Conservation (phyloP, 2,797 vertebrate genomes). For the Poecilia velifera region DNA sequence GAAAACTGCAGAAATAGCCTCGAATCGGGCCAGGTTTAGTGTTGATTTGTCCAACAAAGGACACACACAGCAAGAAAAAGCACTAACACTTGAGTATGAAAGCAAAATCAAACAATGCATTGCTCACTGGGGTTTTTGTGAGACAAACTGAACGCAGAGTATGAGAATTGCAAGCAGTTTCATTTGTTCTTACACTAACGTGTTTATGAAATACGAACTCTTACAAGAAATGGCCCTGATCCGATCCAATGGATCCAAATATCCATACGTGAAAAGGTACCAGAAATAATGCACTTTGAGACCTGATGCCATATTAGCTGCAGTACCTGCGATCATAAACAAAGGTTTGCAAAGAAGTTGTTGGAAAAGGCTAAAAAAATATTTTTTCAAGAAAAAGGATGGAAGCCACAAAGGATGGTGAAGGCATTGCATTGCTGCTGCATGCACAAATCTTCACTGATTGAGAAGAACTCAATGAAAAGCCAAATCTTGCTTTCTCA, state of each 20-base stretch:
- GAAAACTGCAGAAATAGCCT: constrained; percentile 67
- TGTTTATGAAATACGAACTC: constrained; percentile 48
- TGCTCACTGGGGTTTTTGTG: constrained; percentile 30
- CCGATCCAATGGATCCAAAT: not conserved
- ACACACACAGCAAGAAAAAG: constrained; percentile 62
- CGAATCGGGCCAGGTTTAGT: constrained; percentile 62
- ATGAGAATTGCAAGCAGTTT: not conserved
- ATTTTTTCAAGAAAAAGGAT: not conserved
- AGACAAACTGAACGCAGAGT: constrained; percentile 50
- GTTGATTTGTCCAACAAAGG: constrained; percentile 73
- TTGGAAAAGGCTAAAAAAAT: not conserved
- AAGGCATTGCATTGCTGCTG: not conserved
- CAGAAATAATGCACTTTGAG: not conserved
- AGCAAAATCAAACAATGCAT: constrained; percentile 56
- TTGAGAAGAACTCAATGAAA: not conserved
- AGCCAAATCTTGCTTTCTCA: not conserved
- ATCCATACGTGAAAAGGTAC: not conserved
- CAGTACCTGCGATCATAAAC: not conserved
- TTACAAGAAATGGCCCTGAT: not conserved
- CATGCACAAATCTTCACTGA: not conserved
- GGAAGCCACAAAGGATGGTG: not conserved
- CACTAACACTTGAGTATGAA: constrained; percentile 48
- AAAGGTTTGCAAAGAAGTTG: not conserved
- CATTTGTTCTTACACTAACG: constrained; percentile 47
- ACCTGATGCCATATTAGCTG: not conserved